These are phyloP conservation scores for Triplophysa tibetana DNA, from an alignment of 2,113 vertebrate species.

Conservation along the genomic window DNA sequence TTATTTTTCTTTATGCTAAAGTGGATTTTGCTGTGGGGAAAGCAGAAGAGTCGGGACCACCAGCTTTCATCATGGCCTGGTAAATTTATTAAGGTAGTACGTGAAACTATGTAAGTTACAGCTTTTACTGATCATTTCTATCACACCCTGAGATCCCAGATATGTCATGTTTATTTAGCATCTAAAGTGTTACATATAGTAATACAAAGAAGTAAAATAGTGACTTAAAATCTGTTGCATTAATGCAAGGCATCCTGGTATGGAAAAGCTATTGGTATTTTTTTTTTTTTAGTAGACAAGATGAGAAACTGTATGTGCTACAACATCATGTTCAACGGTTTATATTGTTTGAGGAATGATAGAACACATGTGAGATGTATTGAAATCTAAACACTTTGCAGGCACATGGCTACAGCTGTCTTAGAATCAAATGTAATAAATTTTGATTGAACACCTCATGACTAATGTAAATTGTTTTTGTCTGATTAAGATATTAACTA, in stretches of 20 bases:
- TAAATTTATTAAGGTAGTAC: constrained; percentile 99
- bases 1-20: constrained; percentile 99
- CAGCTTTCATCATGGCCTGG: constrained; percentile 93
- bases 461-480: constrained; percentile 58
- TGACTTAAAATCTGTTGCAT: not conserved
- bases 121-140: constrained; percentile 63
- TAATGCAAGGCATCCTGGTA: not conserved
- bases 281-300: not conserved
- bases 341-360: constrained; percentile 50
- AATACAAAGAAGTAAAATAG: not conserved
- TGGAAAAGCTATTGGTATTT: constrained; percentile 22
- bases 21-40: constrained; percentile 95
- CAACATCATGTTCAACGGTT: constrained; percentile 39
- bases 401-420: constrained; percentile 61
- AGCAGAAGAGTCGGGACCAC: constrained; percentile 96
- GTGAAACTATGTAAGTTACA: constrained; percentile 82
- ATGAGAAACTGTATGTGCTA: constrained; percentile 26
- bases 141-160: constrained; percentile 44
- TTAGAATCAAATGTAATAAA: constrained; percentile 69
- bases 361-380: constrained; percentile 42
- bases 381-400: constrained; percentile 61
- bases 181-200: constrained; percentile 34
- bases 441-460: constrained; percentile 64
- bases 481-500: constrained; percentile 72
- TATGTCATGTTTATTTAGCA: constrained; percentile 24